Base-by-base conservation (phyloP, 2,888 invertebrate species). In the Alloscopus bannaensis region DNA sequence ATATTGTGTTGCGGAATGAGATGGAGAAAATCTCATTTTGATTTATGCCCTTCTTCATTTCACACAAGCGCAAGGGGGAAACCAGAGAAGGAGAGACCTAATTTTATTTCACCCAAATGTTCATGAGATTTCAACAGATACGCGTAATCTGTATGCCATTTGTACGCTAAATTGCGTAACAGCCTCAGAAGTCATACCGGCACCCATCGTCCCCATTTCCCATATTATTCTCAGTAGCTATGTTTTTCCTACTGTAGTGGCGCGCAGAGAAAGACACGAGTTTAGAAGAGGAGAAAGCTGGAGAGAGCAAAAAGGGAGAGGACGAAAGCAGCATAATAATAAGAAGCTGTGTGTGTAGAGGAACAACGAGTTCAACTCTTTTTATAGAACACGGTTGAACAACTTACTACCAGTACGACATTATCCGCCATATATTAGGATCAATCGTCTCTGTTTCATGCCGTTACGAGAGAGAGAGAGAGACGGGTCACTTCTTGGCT, bases 21-120 rank as follows among this genome's bases (percentile, higher is more conserved):
- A 75, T 62, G 68, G 76, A 76, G 76, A 76, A 69, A 73, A 68
- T 68, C 68, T 55, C 52, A 28, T 69, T 76, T 76, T 76, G 76
- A 76, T 76, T 76, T 76, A 76, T 76, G 52, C n/a, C 62, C 62
- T 52, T 29, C 57, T 26, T n/a, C 65, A 31, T n/a, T n/a, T n/a
- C n/a, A n/a, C n/a, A n/a, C n/a, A n/a, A n/a, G n/a, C n/a, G n/a
- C n/a, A n/a, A n/a, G n/a, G n/a, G n/a, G n/a, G n/a, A n/a, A n/a
- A n/a, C n/a, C n/a, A n/a, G n/a, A n/a, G n/a, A n/a, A n/a, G n/a
- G 20, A 60, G 22, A 65, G 26, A 73, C 73, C 65, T 65, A 73
- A 55, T 73, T 73, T 73, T 57, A 73, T 57, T 65, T 73, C 28
- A 64, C 64, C 55, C 8, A 65, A 73, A 73, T 36, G 57, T 29